Base-by-base conservation (phyloP, 2,113 vertebrate genomes). In the Gadus macrocephalus region DNA sequence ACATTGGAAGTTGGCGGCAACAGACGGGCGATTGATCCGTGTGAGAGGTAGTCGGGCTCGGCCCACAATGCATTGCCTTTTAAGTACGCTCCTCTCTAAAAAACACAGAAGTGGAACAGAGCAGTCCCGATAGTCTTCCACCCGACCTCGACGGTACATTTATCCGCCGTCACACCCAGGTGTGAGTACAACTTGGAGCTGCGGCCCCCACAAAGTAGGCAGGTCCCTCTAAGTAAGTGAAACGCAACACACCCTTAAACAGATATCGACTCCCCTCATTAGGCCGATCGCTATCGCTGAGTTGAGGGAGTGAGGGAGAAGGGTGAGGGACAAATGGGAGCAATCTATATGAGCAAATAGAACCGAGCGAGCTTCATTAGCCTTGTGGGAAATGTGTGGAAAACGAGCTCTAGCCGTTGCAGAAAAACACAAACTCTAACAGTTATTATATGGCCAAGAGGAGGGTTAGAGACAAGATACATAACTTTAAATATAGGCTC, bases 341-440 rank as follows among this genome's bases (percentile, higher is more conserved):
- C 76, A 80, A 84, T 89, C 87, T 70, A 88, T 85, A 83, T 22
- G 53, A 81, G 73, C 79, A 85, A 81, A 80, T 83, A 77, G 75
- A 77, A 82, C 75, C 75, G 66, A 64, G 56, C 81, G 66, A 79
- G 68, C 64, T 80, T 88, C 78, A 82, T 87, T 81, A 87, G 70
- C 71, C 64, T 22, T 19, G 42, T 49, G 56, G 75, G 77, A 71
- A 78, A 58, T 62, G 68, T 66, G 77, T 67, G 58, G 70, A 76
- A 75, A 74, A 49, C 12, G 42, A 49, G 42, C 42, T 14, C 2
- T 14, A 49, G 42, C 42, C 42, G 8, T 49, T 49, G 9, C 8
- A 49, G 42, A 14, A 49, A 49, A 49, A 49, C 42, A 8, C 68
- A 17, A 69, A 31, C 25, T 64, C 28, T 25, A 72, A 72, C n/a